Conservation (phyloP, 30 jellyfish, hydroid and myxozoan genomes). For the Rhopilema esculentum region DNA sequence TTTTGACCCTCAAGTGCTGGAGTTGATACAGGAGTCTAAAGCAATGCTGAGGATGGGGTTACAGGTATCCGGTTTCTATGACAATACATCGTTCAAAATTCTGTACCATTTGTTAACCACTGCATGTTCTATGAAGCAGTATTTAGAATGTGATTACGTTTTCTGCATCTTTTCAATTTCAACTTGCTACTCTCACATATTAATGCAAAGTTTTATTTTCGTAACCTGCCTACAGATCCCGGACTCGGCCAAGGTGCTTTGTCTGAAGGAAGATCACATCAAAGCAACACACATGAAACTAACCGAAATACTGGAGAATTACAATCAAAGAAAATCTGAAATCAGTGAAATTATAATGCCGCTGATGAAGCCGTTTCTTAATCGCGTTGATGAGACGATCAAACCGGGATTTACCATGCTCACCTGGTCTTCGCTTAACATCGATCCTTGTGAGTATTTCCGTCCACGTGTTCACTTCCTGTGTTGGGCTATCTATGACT, state of each 20-base stretch:
- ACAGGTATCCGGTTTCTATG: conserved; percentile 25
- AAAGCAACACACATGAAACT: conserved; percentile 63
- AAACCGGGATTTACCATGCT: conserved; percentile 83
- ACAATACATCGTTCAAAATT: no score
- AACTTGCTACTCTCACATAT: no score
- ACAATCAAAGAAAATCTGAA: conserved; percentile 65
- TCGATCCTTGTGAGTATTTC: conserved; percentile 52
- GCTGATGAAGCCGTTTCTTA: conserved; percentile 80
- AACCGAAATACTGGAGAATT: conserved; percentile 49
- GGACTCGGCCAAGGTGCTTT: conserved; percentile 69
- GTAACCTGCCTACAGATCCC: no score
- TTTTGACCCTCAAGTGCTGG: conserved; percentile 87
- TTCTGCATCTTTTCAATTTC: no score
- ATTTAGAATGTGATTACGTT: no score
- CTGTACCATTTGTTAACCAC: no score
- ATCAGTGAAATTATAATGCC: conserved; percentile 77
- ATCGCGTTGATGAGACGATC: conserved; percentile 75
- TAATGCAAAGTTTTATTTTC: no score
- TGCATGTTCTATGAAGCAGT: no score
- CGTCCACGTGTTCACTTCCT: no score
- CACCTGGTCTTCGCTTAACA: conserved; percentile 85
- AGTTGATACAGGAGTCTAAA: conserved; percentile 74
- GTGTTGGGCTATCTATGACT: conserved; percentile 43
- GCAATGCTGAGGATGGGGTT: conserved; percentile 83
- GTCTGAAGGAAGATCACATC: conserved; percentile 80